Base-by-base conservation (phyloP, 2,888 invertebrate species). In the Parnassius smintheus region DNA sequence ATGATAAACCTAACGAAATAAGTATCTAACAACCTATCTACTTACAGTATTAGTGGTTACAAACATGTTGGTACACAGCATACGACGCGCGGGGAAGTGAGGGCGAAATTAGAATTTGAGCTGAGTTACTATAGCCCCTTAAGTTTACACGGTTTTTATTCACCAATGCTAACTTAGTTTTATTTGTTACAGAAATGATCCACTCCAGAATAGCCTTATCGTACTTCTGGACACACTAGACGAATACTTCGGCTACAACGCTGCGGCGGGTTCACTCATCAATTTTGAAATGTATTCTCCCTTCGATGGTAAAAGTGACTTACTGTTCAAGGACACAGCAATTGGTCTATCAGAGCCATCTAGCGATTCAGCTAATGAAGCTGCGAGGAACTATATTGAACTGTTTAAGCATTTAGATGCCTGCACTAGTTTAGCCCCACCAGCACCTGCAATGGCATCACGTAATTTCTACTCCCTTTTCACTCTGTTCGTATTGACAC, bases 311-410 rank as follows among this genome's bases (percentile, higher is more conserved):
- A 77, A 75, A 9, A 77, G 71, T 42, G 85, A 95, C 75, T 80
- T 95, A 8, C 78, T 95, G 0, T 95, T 95, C 84, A 94, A 93
- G 72, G 93, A 94, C 69, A 92, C 94, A 0, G 93, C 94, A 0
- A 87, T 92, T 0, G 94, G 93, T 2, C 77, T 94, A 0, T 87
- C 92, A 0, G 87, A 92, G 13, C 85, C 89, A 0, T 76, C 87
- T 0, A 76, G 75, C 0, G 71, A 75, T 0, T 76, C 89, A 0
- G 57, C 67, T 0, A 83, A 87, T 25, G 80, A 78, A 58, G 83
- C 89, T 0, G 93, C 94, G 0, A 81, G 84, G 62, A 94, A 93
- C 64, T 94, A 94, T 68, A 91, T 93, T 12, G 89, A 92, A 44
- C 73, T 94, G 9, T 93, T 94, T 74, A 75, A 74, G 65, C 91